Percentiles rank a stretch among this genome's conserved stretches.
phyloP scores from a whole-genome alignment of 1,140 invertebrate species.

The Lamellibrachia luymesi region DNA sequence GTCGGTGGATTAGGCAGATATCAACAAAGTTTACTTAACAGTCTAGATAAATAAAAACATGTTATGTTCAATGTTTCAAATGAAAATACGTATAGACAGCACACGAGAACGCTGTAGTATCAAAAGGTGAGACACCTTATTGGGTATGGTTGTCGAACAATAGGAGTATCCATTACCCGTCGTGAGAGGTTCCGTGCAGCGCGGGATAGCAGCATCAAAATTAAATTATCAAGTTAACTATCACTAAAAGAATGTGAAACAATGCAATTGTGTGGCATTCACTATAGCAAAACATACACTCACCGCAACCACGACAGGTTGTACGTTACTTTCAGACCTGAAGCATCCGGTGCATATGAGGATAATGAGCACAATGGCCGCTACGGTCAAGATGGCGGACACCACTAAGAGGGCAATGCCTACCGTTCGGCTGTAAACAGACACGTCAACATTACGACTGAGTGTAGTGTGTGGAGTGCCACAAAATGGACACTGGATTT shows the following conservation, averaged over 20 bases:
- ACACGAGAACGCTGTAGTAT: too few species aligned
- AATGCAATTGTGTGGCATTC: not conserved
- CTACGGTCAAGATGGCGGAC: not conserved
- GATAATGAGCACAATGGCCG: not conserved
- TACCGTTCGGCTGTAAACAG: not conserved
- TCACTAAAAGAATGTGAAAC: not conserved
- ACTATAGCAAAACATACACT: not conserved
- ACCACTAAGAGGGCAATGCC: not conserved
- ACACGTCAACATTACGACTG: not conserved
- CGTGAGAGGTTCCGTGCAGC: too few species aligned
- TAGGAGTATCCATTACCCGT: too few species aligned
- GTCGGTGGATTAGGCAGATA: too few species aligned
- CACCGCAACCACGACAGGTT: not conserved
- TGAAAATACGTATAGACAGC: not conserved
- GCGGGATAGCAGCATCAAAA: too few species aligned
- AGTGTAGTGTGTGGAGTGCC: too few species aligned
- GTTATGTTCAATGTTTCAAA: not conserved
- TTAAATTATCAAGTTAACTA: not conserved
- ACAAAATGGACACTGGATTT: too few species aligned
- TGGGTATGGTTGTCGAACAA: too few species aligned
- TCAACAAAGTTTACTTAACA: too few species aligned
- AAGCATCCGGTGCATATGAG: not conserved
- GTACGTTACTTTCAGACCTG: not conserved
- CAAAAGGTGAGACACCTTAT: too few species aligned
- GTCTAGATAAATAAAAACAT: too few species aligned